Evolutionary conservation across 2,113 vertebrate genomes (phyloP), one percentile per base, ranked within the genome.

Genomic region (Capreolus pygargus): DNA sequence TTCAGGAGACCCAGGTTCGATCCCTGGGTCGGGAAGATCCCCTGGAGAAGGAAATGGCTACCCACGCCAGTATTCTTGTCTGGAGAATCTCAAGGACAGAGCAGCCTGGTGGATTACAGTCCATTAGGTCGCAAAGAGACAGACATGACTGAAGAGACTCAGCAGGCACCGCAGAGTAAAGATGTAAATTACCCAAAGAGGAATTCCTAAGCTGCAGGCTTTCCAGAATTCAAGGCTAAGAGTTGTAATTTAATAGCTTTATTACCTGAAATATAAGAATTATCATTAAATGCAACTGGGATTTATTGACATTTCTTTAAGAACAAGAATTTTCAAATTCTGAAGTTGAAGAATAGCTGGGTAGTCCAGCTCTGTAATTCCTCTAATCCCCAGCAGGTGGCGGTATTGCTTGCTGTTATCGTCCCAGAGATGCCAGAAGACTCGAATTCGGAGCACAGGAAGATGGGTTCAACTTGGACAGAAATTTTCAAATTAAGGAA

Each of bases 301-400:
- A 54, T 64, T 79, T 60, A 27, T 55, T 57, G 89, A 47, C 28
- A 54, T 91, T 19, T 61, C 47, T 54, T 39, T 6, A 57, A 50
- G 83, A 86, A 52, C 15, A 61, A 60, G 25, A 23, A 39, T 91
- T 45, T 61, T 61, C 43, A 83, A 91, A 87, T 6, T 36, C 52
- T 89, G 21, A 61, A 57, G 30, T 60, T 81, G 1, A 88, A 87
- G 39, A 86, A 8, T 86, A 19, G 54, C 86, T 74, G 33, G 57
- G 79, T 47, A 58, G 86, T 5, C 8, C 43, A 82, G 8, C n/a
- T 50, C 17, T 97, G 95, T 79, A 87, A 78, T 89, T 95, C 89
- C 50, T 57, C 21, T 4, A 81, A 13, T 0, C 0, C 5, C 97
- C 96, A 97, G 95, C 0, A 98, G 98, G 57, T 97, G 98, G 88